These are phyloP conservation scores for Sylvilagus floridanus DNA, from an alignment of 2,797 vertebrate species.

Conservation along the genomic window DNA sequence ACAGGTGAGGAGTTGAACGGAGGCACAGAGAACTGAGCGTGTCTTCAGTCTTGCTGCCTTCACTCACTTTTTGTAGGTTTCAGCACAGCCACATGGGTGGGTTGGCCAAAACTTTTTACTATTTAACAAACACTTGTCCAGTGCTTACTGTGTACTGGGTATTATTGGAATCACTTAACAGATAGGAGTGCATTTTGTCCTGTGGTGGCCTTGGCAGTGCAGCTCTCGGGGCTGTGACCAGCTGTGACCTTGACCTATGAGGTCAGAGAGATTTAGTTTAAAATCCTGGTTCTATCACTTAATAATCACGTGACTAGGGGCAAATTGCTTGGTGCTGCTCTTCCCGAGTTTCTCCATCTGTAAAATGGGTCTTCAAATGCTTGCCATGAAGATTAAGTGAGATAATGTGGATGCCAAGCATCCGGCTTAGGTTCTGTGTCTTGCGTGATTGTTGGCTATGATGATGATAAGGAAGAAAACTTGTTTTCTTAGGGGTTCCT, in stretches of 20 bases:
- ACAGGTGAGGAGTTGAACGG: not conserved
- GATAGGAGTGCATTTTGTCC: not conserved
- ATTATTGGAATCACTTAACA: not conserved
- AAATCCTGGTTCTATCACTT: not conserved
- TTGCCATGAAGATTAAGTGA: constrained; percentile 10
- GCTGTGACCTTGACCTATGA: not conserved
- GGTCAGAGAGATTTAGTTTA: not conserved
- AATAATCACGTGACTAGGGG: not conserved
- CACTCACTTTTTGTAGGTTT: not conserved
- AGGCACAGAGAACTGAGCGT: not conserved
- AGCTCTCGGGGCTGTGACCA: not conserved
- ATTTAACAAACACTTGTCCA: not conserved
- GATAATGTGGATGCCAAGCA: not conserved
- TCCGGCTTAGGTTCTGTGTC: not conserved
- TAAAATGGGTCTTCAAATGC: not conserved
- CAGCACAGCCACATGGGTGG: not conserved
- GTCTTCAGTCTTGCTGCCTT: not conserved
- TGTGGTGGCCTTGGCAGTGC: not conserved
- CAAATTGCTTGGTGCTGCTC: not conserved
- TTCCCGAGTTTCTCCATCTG: not conserved
- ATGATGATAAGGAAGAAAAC: not conserved
- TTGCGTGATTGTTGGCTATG: not conserved
- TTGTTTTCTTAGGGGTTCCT: not conserved
- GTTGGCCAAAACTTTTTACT: not conserved
- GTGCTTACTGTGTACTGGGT: not conserved